A percentile compares a stretch with the other conserved stretches of the same genome.
These are phyloP conservation scores for Eupithecia inturbata DNA, from an alignment of 2,888 invertebrate species.

Conservation along the genomic window DNA sequence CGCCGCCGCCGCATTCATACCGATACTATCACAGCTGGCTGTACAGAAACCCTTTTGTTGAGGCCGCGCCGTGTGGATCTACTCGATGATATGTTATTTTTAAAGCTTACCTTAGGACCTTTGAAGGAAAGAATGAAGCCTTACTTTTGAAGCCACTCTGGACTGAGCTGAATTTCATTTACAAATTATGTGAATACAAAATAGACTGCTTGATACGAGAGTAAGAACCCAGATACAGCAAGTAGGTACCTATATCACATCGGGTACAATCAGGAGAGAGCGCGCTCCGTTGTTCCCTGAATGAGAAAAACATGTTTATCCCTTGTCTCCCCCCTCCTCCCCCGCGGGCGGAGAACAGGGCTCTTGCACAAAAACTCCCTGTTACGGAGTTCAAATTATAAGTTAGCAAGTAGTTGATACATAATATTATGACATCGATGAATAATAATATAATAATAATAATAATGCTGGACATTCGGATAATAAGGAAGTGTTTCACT, in stretches of 20 bases:
- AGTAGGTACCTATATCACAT: background rate
- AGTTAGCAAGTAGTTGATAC: background rate
- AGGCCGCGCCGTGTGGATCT: too few relatives aligned
- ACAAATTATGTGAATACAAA: too few relatives aligned
- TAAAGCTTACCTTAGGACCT: too few relatives aligned
- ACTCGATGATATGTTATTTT: too few relatives aligned
- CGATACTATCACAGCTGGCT: background rate
- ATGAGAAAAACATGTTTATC: slow-evolving; percentile 28
- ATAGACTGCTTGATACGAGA: background rate
- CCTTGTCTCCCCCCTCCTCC: background rate
- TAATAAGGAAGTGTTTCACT: background rate
- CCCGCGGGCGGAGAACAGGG: background rate
- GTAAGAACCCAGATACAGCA: background rate
- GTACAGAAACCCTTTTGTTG: background rate
- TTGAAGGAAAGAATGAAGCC: too few relatives aligned
- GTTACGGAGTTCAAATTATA: background rate
- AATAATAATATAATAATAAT: too few relatives aligned
- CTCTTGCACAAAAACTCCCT: background rate
- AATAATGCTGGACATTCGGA: too few relatives aligned
- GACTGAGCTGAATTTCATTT: too few relatives aligned
- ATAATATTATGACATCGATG: background rate
- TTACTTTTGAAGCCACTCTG: too few relatives aligned
- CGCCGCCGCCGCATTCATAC: background rate
- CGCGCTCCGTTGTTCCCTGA: slow-evolving; percentile 1
- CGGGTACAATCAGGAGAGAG: slow-evolving; percentile 16